A percentile compares a stretch with the other conserved stretches of the same genome.
Conservation (phyloP, 2,797 vertebrate genomes). For the Notolabrus celidotus region DNA sequence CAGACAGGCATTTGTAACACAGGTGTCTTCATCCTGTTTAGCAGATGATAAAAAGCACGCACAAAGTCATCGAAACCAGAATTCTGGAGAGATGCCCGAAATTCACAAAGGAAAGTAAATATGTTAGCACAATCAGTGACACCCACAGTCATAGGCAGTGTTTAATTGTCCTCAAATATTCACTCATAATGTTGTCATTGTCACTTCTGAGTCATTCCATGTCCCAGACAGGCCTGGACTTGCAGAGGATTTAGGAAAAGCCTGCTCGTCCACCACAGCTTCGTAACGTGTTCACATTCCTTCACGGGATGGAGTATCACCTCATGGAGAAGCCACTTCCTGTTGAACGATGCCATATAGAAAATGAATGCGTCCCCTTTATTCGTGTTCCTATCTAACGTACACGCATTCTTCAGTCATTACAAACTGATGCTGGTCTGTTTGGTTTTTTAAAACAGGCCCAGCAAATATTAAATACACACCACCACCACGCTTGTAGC, state of each 20-base stretch:
- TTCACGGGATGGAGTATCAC: slow-evolving; percentile 60
- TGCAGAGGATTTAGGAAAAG: slow-evolving; percentile 78
- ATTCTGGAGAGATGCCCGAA: slow-evolving; percentile 46
- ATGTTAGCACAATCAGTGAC: slow-evolving; percentile 24
- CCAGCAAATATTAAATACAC: slow-evolving; percentile 68
- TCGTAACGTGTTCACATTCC: slow-evolving; percentile 78
- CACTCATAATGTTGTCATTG: slow-evolving; percentile 67
- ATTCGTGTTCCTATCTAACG: slow-evolving; percentile 71
- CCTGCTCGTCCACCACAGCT: slow-evolving; percentile 73
- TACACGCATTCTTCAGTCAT: slow-evolving; percentile 78
- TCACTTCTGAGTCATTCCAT: slow-evolving; percentile 62
- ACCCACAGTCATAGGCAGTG: slow-evolving; percentile 14
- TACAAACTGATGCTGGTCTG: slow-evolving; percentile 69
- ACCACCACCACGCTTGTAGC: slow-evolving; percentile 30
- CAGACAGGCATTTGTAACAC: slow-evolving; percentile 7
- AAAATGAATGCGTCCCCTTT: slow-evolving; percentile 54
- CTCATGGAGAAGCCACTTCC: slow-evolving; percentile 64
- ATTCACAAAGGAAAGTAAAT: slow-evolving; percentile 20
- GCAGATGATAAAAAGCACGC: neutral
- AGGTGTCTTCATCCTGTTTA: slow-evolving; percentile 22
- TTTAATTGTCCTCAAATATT: slow-evolving; percentile 27
- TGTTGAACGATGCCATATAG: slow-evolving; percentile 37
- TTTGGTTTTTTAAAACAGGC: slow-evolving; percentile 78
- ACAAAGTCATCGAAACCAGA: slow-evolving; percentile 53
- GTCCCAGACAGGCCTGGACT: slow-evolving; percentile 69